Percentiles rank a stretch among this genome's conserved stretches.
Evolutionary conservation across 2,888 invertebrate species (phyloP).

Genomic region (Drosophila seclusa): DNA sequence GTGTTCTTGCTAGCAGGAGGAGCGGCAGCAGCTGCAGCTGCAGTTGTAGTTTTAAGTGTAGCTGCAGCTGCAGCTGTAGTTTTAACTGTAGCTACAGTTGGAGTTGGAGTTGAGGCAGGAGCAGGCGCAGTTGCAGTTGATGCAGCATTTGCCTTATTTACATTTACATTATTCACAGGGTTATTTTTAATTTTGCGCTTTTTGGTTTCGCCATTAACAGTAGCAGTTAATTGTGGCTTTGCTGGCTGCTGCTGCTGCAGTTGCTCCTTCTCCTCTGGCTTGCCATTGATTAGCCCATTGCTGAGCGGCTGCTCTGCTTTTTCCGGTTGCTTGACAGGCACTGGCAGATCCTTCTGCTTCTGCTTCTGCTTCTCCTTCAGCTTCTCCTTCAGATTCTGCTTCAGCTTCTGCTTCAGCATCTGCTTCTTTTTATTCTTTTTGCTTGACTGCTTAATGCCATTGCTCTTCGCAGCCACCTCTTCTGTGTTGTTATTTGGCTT

Average conservation of each 20-base stretch:
- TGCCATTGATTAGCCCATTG: constrained; percentile 58
- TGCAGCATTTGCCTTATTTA: constrained; percentile 4
- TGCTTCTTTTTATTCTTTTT: constrained; percentile 1
- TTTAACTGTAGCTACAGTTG: not conserved
- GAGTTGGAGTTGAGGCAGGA: not conserved
- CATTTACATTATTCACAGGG: constrained; percentile 15
- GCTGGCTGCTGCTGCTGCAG: not conserved
- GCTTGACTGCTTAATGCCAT: constrained; percentile 31
- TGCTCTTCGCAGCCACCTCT: constrained; percentile 32
- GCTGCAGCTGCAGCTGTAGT: not conserved
- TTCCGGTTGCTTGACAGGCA: constrained; percentile 3
- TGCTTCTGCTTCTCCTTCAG: not conserved
- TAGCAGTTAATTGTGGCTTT: not conserved
- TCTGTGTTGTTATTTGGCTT: constrained; percentile 45
- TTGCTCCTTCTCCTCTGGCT: constrained; percentile 2
- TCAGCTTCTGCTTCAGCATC: not conserved
- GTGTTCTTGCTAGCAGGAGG: not conserved
- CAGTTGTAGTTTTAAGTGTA: too few species aligned
- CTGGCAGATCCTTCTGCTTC: not conserved
- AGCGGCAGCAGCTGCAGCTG: not conserved
- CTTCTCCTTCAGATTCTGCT: too few species aligned
- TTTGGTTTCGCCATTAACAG: constrained; percentile 55
- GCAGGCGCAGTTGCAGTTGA: not conserved
- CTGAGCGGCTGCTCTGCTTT: constrained; percentile 2
- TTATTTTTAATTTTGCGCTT: constrained; percentile 23